phyloP scores from a whole-genome alignment of 2,888 invertebrate species.

The Chalcis sispes region DNA sequence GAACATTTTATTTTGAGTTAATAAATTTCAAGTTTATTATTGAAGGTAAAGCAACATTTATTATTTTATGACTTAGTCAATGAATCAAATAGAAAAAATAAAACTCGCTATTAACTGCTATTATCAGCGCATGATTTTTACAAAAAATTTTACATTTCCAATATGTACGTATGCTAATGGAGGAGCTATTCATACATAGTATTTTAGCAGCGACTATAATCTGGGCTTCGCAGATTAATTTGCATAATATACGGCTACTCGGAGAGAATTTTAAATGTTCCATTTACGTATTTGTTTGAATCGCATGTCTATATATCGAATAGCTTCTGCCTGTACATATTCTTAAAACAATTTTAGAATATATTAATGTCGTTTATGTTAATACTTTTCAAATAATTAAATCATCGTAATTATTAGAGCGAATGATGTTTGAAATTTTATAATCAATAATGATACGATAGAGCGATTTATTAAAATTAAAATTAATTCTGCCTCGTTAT shows the following conservation, averaged over 20 bases:
- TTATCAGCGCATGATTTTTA: slow-evolving; percentile 1
- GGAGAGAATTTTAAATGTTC: slow-evolving; percentile 15
- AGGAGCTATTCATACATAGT: slow-evolving; percentile 15
- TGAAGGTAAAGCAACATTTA: background rate
- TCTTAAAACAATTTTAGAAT: too few species aligned
- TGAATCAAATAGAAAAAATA: slow-evolving; percentile 18
- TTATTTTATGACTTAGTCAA: slow-evolving; percentile 3
- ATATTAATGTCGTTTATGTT: too few species aligned
- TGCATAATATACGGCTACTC: slow-evolving; percentile 2
- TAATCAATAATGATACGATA: too few species aligned
- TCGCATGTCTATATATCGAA: slow-evolving; percentile 18
- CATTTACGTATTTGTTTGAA: slow-evolving; percentile 35
- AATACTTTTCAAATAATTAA: too few species aligned
- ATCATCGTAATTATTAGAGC: too few species aligned
- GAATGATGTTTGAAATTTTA: too few species aligned
- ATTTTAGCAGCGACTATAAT: slow-evolving; percentile 22
- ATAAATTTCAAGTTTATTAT: background rate
- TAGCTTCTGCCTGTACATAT: slow-evolving; percentile 14
- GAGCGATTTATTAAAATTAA: too few species aligned
- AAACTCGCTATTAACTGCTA: background rate
- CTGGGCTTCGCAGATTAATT: slow-evolving; percentile 31
- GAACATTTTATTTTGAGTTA: background rate
- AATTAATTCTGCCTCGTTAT: too few species aligned
- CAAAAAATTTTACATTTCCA: slow-evolving; percentile 5
- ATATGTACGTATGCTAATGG: slow-evolving; percentile 15